Evolutionary conservation across 2,888 invertebrate species (phyloP), one percentile per base, ranked within the genome.

Genomic region (Melieria crassipennis): DNA sequence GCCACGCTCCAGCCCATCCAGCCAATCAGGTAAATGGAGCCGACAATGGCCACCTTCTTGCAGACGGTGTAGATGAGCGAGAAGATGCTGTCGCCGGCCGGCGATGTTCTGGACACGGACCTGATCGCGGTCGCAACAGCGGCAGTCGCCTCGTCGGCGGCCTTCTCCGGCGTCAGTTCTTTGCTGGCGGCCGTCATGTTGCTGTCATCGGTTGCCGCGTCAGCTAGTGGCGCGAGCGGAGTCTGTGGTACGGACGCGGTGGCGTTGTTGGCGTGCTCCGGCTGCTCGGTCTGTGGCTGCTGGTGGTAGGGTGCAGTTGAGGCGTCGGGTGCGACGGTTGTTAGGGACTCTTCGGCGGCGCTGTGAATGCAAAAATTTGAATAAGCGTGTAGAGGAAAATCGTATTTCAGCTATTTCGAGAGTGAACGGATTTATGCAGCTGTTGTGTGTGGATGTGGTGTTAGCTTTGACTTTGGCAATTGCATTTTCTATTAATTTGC

Each of bases 1-100:
- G 94, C 96, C 58, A 86, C 85, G 10, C 86, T 86, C 91, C 95
- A 93, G 84, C 94, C 92, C 92, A 94, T 92, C 82, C 94, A 95
- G 3, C 95, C 95, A 65, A 93, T 91, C 67, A 94, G 86, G 87
- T 95, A 95, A 60, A 94, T 92, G 7, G 90, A 88, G 43, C 94
- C 93, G 45, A 94, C 92, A 68, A 93, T 88, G 66, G 91, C 90
- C 61, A 92, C 89, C 87, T 92, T 92, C 84, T 92, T 92, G 47
- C 89, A 88, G 75, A 91, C 89, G 79, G 89, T 88, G 79, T 91
- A 91, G 67, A 92, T 86, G 75, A 91, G 85, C 43, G 91, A 88
- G 67, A 91, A 81, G 70, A 92, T 89, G 83, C 88, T 88, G 50
- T 82, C 82, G 46, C 84, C 85, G 9, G 79, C 76, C 43, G 73